phyloP scores from a whole-genome alignment of 2,797 vertebrate species.

The Mormyrus proboscirostris region DNA sequence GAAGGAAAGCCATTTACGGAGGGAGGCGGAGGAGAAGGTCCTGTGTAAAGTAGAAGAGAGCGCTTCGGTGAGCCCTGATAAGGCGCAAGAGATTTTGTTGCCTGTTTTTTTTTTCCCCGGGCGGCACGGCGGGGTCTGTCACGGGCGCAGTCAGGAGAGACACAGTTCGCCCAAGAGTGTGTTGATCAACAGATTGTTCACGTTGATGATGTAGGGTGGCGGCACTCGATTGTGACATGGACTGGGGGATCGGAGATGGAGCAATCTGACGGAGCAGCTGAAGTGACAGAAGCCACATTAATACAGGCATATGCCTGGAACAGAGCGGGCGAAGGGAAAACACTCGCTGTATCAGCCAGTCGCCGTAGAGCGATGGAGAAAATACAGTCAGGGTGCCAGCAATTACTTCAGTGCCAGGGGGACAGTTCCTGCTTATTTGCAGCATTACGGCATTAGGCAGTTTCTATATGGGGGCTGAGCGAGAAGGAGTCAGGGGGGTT shows the following conservation, averaged over 20 bases:
- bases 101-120: constrained; percentile 19
- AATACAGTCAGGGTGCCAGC: constrained; percentile 30
- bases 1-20: constrained; percentile 34
- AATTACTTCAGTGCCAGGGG: constrained; percentile 45
- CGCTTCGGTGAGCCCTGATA: constrained; percentile 32
- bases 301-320: constrained; percentile 62
- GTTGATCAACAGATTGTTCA: constrained; percentile 42
- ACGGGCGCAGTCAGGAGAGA: constrained; percentile 26
- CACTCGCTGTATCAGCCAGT: constrained; percentile 21
- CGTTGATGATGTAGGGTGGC: constrained; percentile 46
- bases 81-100: constrained; percentile 22
- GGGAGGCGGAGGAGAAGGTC: constrained; percentile 31
- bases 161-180: constrained; percentile 17
- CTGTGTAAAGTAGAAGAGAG: constrained; percentile 31
- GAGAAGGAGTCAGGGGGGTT: not conserved
- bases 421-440: constrained; percentile 40
- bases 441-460: constrained; percentile 26
- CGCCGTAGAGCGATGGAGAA: constrained; percentile 17
- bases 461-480: constrained; percentile 5
- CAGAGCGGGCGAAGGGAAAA: constrained; percentile 27
- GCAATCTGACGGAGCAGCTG: constrained; percentile 55
- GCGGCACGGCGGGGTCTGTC: constrained; percentile 19
- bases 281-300: constrained; percentile 65
- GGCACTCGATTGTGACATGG: constrained; percentile 38
- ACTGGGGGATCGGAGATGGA: constrained; percentile 40